Evolutionary conservation across 2,888 invertebrate genomes (phyloP).

Genomic region (Drosophila suboccidentalis): DNA sequence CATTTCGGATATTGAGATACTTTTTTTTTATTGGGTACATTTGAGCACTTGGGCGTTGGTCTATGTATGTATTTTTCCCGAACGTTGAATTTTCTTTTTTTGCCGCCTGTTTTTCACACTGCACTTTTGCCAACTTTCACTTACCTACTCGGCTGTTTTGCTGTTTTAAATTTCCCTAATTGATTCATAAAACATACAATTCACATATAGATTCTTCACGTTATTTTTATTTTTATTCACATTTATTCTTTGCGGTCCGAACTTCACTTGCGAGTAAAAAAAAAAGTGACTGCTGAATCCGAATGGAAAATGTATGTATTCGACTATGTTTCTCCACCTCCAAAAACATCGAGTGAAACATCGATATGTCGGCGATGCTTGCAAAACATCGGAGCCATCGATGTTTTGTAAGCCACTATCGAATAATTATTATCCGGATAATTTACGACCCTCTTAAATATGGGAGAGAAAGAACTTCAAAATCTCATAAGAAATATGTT

Average conservation of each 20-base stretch:
- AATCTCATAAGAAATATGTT: too few relatives aligned
- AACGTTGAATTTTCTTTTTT: constrained; percentile 51
- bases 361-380: too few relatives aligned
- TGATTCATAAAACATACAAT: constrained; percentile 73
- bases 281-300: constrained; percentile 63
- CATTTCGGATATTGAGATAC: constrained; percentile 64
- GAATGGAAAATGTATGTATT: constrained; percentile 69
- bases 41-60: constrained; percentile 69
- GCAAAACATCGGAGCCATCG: too few relatives aligned
- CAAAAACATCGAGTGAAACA: too few relatives aligned
- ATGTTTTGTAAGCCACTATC: too few relatives aligned
- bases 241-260: constrained; percentile 74
- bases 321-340: too few relatives aligned
- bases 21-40: constrained; percentile 50
- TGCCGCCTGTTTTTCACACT: constrained; percentile 45
- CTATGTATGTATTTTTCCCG: constrained; percentile 45
- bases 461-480: too few relatives aligned
- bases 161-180: constrained; percentile 63
- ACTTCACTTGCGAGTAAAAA: constrained; percentile 75
- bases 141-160: constrained; percentile 73
- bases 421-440: too few relatives aligned
- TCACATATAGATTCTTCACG: constrained; percentile 59
- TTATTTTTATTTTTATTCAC: constrained; percentile 60
- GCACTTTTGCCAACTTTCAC: constrained; percentile 56
- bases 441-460: too few relatives aligned